phyloP scores from a whole-genome alignment of 2,888 invertebrate species.

The Hirtodrosophila histrioides region DNA sequence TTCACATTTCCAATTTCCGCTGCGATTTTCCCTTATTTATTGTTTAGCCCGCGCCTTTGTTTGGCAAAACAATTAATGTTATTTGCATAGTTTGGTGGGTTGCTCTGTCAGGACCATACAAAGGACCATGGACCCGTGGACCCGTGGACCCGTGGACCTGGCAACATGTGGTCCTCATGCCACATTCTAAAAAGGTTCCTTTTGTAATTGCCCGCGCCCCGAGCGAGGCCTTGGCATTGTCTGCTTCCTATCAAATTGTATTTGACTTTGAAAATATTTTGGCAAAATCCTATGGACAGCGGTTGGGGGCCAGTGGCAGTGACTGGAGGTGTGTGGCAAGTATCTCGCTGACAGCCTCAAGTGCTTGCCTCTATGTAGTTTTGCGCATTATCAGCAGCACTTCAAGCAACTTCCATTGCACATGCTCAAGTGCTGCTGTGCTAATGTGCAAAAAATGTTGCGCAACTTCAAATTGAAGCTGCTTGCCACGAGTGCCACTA shows the following conservation, averaged over 20 bases:
- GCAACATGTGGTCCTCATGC: conserved; percentile 60
- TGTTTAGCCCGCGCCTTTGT: conserved; percentile 63
- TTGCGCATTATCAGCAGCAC: conserved; percentile 57
- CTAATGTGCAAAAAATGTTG: conserved; percentile 79
- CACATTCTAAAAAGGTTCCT: neutral
- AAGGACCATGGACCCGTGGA: conserved; percentile 8
- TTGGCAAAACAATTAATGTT: conserved; percentile 78
- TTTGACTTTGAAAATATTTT: conserved; percentile 74
- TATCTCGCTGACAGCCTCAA: conserved; percentile 63
- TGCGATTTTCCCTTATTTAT: conserved; percentile 40
- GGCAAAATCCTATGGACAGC: conserved; percentile 4
- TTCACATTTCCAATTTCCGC: conserved; percentile 59
- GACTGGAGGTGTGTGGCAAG: conserved; percentile 31
- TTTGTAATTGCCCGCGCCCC: conserved; percentile 25
- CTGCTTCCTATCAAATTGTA: conserved; percentile 59
- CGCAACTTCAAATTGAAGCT: conserved; percentile 42
- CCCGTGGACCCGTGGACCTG: conserved; percentile 8
- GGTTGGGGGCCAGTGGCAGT: conserved; percentile 7
- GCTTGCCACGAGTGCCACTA: conserved; percentile 41
- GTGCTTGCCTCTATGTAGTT: conserved; percentile 42
- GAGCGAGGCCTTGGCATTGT: conserved; percentile 30
- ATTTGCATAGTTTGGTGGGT: conserved; percentile 68
- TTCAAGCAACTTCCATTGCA: conserved; percentile 43
- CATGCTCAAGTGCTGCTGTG: conserved; percentile 61
- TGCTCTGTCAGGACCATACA: conserved; percentile 20